Evolutionary conservation across 2,797 vertebrate genomes (phyloP), one percentile per base, ranked within the genome.

Genomic region (Clangula hyemalis): DNA sequence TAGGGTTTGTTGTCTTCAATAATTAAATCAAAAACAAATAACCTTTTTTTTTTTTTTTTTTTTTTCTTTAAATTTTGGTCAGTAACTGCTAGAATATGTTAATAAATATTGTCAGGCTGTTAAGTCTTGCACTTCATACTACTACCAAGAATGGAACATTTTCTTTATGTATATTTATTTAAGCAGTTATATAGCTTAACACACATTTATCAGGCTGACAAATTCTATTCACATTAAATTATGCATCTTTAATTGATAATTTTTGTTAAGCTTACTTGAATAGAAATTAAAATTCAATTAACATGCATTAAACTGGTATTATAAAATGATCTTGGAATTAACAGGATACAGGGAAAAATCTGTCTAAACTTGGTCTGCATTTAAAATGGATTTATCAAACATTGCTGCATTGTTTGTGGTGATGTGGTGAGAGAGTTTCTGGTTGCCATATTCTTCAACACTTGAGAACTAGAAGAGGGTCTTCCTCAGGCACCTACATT

Each of bases 281-380:
- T 56, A 12, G 32, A 77, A 85, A 83, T 85, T 76, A 82, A 96
- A 88, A 94, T 62, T 62, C 34, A 68, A 68, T 71, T 66, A 87
- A 87, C 85, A 80, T 25, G 28, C 14, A 36, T 65, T 76, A 39
- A 90, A 68, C 32, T 24, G 30, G 32, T 53, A 38, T 20, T 71
- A 49, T 61, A 71, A 76, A 82, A 74, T 74, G 54, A 87, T 39
- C 61, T 85, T 91, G 43, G 64, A 80, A 71, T 90, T 66, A 60
- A 57, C 15, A 0, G 0, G 32, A 22, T 32, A 34, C 32, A 74
- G 65, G 30, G 19, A 45, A 83, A 87, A 83, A 75, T 53, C 60
- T 64, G 7, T 56, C 34, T 65, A 34, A 80, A 64, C 36, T 74
- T 6, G 0, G 9, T 41, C 53, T 87, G n/a, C 8, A 56, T 18